Conservation (phyloP, 1,140 invertebrate species). For the Drosophila repletoides region DNA sequence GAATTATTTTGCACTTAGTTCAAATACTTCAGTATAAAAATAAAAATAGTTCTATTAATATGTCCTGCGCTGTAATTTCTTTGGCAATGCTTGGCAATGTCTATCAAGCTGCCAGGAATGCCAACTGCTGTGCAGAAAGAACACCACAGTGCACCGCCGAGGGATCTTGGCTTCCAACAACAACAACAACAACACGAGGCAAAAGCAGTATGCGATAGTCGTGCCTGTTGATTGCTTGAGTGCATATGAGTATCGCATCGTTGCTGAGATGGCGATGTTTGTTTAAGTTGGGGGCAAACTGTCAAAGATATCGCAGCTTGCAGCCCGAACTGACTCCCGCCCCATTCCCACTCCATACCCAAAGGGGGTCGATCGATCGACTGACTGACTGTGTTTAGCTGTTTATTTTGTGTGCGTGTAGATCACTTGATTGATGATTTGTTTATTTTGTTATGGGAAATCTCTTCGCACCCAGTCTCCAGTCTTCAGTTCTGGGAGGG, state of each 20-base stretch:
- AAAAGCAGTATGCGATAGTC: constrained; percentile 15
- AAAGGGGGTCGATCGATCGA: constrained; percentile 6
- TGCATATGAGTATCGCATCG: constrained; percentile 64
- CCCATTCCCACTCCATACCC: neutral
- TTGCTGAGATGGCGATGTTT: constrained; percentile 33
- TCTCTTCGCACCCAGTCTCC: constrained; percentile 61
- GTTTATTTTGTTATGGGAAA: constrained; percentile 77
- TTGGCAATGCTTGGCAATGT: constrained; percentile 28
- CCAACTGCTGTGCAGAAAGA: constrained; percentile 53
- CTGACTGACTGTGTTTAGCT: no score
- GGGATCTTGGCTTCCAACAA: constrained; percentile 21
- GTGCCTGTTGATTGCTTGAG: constrained; percentile 74
- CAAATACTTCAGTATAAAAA: no score
- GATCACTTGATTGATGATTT: constrained; percentile 81
- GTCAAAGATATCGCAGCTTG: constrained; percentile 77
- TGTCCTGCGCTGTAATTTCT: constrained; percentile 24
- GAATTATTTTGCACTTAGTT: no score
- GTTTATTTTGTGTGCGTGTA: constrained; percentile 43
- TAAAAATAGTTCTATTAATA: neutral
- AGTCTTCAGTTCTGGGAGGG: neutral
- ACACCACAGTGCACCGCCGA: constrained; percentile 26
- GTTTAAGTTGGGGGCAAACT: constrained; percentile 66
- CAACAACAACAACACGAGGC: neutral
- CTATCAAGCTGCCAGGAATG: constrained; percentile 49
- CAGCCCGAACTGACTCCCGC: constrained; percentile 1